Conservation (phyloP, 1,140 invertebrate genomes). For the Octopus sinensis region DNA sequence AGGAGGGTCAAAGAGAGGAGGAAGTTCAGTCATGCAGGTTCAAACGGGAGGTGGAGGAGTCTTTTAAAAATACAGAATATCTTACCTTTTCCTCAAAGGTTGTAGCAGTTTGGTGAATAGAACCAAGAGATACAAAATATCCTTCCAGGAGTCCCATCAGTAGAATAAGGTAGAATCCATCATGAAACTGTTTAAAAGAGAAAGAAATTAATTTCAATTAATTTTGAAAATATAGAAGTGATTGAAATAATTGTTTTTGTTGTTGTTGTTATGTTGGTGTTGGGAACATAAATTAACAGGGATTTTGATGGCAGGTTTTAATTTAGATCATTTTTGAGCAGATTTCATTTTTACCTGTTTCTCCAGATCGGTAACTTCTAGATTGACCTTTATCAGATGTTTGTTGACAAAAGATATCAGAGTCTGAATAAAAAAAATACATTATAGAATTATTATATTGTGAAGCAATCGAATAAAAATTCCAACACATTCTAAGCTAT, state of each 20-base stretch:
- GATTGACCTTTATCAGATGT: constrained; percentile 92
- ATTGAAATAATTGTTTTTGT: no score
- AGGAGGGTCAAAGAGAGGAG: background rate
- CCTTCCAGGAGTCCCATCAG: constrained; percentile 94
- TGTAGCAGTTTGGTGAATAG: constrained; percentile 85
- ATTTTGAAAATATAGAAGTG: background rate
- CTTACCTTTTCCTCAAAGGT: constrained; percentile 59
- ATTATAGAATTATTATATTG: background rate
- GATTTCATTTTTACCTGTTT: constrained; percentile 64
- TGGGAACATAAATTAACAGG: no score
- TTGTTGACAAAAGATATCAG: constrained; percentile 97
- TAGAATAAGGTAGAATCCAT: constrained; percentile 92
- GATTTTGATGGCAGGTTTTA: no score
- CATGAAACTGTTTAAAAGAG: constrained; percentile 70
- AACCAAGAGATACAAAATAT: constrained; percentile 96
- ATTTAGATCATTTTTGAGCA: no score
- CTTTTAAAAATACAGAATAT: background rate
- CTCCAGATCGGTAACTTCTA: constrained; percentile 92
- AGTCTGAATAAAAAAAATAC: constrained; percentile 54
- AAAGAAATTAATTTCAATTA: background rate
- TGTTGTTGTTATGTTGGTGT: no score
- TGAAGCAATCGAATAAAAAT: background rate
- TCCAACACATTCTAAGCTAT: background rate
- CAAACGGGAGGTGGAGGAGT: constrained; percentile 66
- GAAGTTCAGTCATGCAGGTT: constrained; percentile 57